phyloP scores from a whole-genome alignment of 2,797 vertebrate species.

The Siniperca undulata region DNA sequence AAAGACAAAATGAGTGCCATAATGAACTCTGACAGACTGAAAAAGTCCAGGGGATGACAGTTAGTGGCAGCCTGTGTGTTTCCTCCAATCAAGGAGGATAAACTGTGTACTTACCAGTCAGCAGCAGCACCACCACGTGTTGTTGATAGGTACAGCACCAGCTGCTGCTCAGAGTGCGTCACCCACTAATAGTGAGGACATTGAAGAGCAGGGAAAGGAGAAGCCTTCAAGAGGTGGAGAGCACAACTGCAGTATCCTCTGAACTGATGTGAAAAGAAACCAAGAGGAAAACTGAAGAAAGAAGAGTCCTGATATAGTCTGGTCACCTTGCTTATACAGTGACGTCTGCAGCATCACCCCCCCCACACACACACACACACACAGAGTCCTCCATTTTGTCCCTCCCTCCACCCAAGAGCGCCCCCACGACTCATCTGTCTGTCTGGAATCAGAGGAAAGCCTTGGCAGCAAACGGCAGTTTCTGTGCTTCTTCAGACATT shows the following conservation, averaged over 20 bases:
- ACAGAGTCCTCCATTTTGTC: constrained; percentile 13
- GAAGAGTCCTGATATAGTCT: constrained; percentile 34
- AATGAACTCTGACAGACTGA: not conserved
- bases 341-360: constrained; percentile 32
- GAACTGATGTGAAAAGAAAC: constrained; percentile 30
- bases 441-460: constrained; percentile 50
- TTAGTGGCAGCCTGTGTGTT: constrained; percentile 17
- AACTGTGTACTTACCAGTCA: constrained; percentile 33
- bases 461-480: constrained; percentile 5
- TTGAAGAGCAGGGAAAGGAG: constrained; percentile 41
- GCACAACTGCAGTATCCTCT: constrained; percentile 63
- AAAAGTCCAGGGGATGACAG: not conserved
- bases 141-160: constrained; percentile 76
- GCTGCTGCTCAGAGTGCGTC: constrained; percentile 73
- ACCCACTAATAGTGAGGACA: constrained; percentile 53
- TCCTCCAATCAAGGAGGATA: constrained; percentile 19
- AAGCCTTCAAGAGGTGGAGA: constrained; percentile 51
- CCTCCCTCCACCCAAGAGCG: constrained; percentile 23
- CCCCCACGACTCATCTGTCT: constrained; percentile 38
- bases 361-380: constrained; percentile 13
- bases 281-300: constrained; percentile 28
- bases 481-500: not conserved
- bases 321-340: constrained; percentile 33
- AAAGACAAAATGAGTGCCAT: not conserved
- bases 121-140: constrained; percentile 62